phyloP scores from a whole-genome alignment of 1,140 invertebrate genomes.

The Pantala flavescens region DNA sequence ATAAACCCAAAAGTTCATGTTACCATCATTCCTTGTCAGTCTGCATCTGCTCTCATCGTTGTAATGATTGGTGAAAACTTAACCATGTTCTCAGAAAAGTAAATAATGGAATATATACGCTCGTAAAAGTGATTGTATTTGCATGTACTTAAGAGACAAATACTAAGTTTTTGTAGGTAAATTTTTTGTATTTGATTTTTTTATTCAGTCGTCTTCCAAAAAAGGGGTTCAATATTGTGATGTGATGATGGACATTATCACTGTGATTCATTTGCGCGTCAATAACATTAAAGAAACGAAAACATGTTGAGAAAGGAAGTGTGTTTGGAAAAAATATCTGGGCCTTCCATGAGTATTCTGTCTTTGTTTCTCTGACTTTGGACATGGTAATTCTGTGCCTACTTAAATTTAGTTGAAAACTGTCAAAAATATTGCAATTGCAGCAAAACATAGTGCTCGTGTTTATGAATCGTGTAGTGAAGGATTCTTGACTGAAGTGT shows the following conservation, averaged over 20 bases:
- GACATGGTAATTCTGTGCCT: not conserved
- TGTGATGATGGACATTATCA: not conserved
- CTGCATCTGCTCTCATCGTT: not conserved
- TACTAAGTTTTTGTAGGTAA: not conserved
- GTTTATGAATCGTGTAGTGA: conserved; percentile 1
- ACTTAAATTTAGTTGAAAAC: not conserved
- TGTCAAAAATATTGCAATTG: not conserved
- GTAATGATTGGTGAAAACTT: not conserved
- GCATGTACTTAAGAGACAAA: conserved; percentile 2
- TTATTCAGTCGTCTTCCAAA: not conserved
- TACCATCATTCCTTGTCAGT: not conserved
- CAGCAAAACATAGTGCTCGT: not conserved
- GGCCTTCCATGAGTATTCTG: not conserved
- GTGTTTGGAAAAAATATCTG: not conserved
- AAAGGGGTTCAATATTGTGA: not conserved
- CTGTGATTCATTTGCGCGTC: not conserved
- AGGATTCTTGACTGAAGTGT: not conserved
- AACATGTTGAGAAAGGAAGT: not conserved
- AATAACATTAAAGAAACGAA: not conserved
- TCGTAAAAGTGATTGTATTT: not conserved
- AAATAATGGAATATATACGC: too few relatives aligned
- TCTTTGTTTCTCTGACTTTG: not conserved
- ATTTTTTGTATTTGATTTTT: not conserved
- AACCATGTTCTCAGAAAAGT: conserved; percentile 8
- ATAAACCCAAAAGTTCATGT: not conserved